Conservation (phyloP, 2,797 vertebrate genomes). For the Synanceia verrucosa region DNA sequence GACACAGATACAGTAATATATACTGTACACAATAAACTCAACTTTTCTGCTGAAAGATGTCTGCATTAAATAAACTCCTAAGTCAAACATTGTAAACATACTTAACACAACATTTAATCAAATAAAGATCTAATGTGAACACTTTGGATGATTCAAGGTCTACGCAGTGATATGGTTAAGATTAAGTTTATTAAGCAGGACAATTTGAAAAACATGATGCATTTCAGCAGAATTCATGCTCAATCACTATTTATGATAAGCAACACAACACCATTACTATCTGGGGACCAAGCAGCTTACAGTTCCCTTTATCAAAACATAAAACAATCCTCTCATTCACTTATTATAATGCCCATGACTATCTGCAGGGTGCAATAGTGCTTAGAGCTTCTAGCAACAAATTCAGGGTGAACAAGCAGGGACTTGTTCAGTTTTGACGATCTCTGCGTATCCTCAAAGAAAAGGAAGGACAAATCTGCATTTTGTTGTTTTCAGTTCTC, state of each 20-base stretch:
- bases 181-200: background rate
- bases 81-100: background rate
- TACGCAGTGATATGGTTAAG: background rate
- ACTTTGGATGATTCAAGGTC: background rate
- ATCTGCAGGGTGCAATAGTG: constrained; percentile 46
- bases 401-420: constrained; percentile 53
- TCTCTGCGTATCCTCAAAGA: constrained; percentile 18
- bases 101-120: too few relatives aligned
- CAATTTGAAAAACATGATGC: constrained; percentile 4
- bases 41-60: background rate
- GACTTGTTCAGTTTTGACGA: constrained; percentile 46
- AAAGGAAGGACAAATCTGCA: constrained; percentile 49
- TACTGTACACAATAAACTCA: background rate
- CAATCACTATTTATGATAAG: constrained; percentile 2
- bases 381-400: constrained; percentile 15
- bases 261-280: constrained; percentile 5
- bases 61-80: background rate
- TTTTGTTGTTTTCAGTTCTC: constrained; percentile 52
- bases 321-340: constrained; percentile 48
- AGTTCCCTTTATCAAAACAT: constrained; percentile 8
- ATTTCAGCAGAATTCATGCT: background rate
- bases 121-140: background rate
- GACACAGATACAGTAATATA: background rate
- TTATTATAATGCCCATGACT: constrained; percentile 49
- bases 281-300: background rate